These are phyloP conservation scores for Apostichopus japonicus DNA, from an alignment of 35 echinoderm and acorn worm species.

Conservation along the genomic window DNA sequence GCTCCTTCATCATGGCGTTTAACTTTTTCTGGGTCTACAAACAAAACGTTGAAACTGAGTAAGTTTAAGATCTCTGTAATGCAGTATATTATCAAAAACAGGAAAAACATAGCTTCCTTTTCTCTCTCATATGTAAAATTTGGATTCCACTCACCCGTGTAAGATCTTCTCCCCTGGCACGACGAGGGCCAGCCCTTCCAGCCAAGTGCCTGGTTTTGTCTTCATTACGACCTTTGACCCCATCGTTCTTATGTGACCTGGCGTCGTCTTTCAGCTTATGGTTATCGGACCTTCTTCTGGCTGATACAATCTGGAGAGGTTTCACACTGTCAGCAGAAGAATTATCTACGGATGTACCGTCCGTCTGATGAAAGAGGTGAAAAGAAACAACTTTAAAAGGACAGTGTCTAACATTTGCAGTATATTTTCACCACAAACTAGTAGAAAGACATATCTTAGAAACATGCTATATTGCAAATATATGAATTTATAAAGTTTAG, in stretches of 20 bases:
- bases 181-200: background rate
- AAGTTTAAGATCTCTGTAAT: no score
- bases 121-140: background rate
- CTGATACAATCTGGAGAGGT: constrained; percentile 5
- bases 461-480: no score
- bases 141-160: constrained; percentile 42
- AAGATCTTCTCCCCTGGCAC: constrained; percentile 80
- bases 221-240: constrained; percentile 33
- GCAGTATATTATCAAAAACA: no score
- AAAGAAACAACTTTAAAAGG: background rate
- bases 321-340: background rate
- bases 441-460: no score
- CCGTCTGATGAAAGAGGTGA: background rate
- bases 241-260: constrained; percentile 18
- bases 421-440: no score
- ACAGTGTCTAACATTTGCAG: no score
- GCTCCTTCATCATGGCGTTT: constrained; percentile 94
- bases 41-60: background rate
- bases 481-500: no score
- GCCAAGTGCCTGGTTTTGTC: background rate
- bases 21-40: constrained; percentile 74
- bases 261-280: constrained; percentile 5
- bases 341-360: constrained; percentile 54
- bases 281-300: background rate
- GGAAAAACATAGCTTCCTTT: no score